phyloP scores from a whole-genome alignment of 1,140 invertebrate species.

The Condylostylus longicornis region DNA sequence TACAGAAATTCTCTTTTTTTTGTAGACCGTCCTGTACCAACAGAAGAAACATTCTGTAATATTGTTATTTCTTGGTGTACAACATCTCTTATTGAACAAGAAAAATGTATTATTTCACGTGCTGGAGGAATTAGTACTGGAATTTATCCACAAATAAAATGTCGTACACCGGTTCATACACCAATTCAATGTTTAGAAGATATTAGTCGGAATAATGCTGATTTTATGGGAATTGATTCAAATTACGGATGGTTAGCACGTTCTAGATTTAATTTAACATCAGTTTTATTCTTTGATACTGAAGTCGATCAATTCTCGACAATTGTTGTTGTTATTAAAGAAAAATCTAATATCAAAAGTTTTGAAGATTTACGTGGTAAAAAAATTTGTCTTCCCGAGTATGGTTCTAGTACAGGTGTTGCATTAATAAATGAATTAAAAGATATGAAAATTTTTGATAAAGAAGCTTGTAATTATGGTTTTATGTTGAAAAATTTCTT shows the following conservation, averaged over 20 bases:
- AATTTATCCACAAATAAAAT: constrained; percentile 2
- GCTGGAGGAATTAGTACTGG: constrained; percentile 1
- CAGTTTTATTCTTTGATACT: constrained; percentile 40
- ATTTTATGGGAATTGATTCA: constrained; percentile 49
- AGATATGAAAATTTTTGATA: constrained; percentile 29
- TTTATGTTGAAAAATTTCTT: constrained; percentile 39
- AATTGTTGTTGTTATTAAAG: constrained; percentile 43
- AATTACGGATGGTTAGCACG: constrained; percentile 56
- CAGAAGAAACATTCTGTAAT: constrained; percentile 9
- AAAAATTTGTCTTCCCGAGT: constrained; percentile 50
- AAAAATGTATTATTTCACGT: constrained; percentile 5
- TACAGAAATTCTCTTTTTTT: too few relatives aligned
- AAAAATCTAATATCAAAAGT: constrained; percentile 18
- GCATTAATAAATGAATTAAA: constrained; percentile 39
- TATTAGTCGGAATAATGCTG: constrained; percentile 42
- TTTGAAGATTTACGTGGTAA: constrained; percentile 40
- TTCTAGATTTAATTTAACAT: constrained; percentile 40
- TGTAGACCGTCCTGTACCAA: constrained; percentile 5
- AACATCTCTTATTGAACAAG: constrained; percentile 4
- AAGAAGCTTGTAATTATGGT: constrained; percentile 39
- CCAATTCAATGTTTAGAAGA: constrained; percentile 43
- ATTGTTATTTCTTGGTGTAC: constrained; percentile 7
- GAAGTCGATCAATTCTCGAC: constrained; percentile 30
- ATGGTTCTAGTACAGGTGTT: constrained; percentile 44
- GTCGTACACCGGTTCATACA: constrained; percentile 32